phyloP scores from a whole-genome alignment of 2,888 invertebrate genomes.

The Drosophila rubida region DNA sequence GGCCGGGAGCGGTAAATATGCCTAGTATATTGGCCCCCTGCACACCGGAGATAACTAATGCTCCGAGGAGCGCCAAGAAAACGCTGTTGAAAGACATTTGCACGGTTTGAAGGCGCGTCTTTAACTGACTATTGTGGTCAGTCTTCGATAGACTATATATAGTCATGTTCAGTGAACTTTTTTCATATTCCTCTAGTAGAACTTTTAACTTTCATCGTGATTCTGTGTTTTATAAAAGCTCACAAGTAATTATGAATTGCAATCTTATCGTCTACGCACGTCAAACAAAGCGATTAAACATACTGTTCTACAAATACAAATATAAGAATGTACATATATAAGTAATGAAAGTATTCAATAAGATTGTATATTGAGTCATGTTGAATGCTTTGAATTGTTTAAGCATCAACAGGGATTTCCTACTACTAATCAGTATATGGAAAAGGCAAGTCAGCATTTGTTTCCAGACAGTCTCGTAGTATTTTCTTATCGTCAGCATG shows the following conservation, averaged over 20 bases:
- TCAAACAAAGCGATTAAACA: no score
- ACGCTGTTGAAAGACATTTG: constrained; percentile 11
- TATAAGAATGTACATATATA: no score
- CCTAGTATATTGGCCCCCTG: constrained; percentile 77
- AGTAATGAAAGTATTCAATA: no score
- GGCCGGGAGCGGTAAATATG: constrained; percentile 73
- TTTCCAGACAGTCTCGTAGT: no score
- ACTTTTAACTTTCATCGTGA: background rate
- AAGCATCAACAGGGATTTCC: background rate
- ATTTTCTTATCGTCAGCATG: background rate
- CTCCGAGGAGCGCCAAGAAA: background rate
- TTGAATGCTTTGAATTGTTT: background rate
- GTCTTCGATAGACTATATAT: background rate
- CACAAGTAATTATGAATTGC: background rate
- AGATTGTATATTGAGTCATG: no score
- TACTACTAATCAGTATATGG: background rate
- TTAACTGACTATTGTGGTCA: background rate
- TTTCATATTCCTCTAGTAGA: no score
- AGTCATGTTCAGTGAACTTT: background rate
- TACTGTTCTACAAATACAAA: no score
- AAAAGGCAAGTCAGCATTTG: background rate
- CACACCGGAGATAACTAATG: constrained; percentile 5
- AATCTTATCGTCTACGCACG: background rate
- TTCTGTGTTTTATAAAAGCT: background rate
- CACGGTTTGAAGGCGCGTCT: background rate